Evolutionary conservation across 2,797 vertebrate species (phyloP).

Genomic region (Muscicapa striata): DNA sequence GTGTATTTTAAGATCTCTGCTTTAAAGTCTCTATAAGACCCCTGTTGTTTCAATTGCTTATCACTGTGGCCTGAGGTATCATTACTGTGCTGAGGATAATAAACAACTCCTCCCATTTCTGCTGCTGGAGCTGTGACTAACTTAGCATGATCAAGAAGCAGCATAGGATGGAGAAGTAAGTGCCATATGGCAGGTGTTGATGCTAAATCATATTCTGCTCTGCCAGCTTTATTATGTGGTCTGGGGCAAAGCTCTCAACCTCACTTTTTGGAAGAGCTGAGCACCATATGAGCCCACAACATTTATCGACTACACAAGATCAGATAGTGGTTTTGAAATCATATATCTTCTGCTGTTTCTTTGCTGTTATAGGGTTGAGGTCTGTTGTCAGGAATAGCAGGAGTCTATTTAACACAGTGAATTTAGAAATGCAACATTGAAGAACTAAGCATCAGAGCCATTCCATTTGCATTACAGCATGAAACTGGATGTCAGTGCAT

Average conservation of each 20-base stretch:
- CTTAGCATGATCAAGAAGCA: slow-evolving; percentile 35
- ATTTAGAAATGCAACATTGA: not conserved
- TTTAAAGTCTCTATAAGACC: slow-evolving; percentile 43
- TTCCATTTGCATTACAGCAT: not conserved
- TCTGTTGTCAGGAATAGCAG: not conserved
- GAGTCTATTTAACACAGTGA: not conserved
- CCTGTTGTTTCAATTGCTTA: slow-evolving; percentile 66
- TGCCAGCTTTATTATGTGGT: not conserved
- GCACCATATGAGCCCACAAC: not conserved
- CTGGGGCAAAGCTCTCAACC: not conserved
- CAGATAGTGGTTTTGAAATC: not conserved
- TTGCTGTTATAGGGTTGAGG: not conserved
- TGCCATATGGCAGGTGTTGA: not conserved
- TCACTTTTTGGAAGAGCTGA: not conserved
- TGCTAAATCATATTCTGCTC: not conserved
- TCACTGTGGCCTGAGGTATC: slow-evolving; percentile 53
- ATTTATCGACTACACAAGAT: not conserved
- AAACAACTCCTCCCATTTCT: slow-evolving; percentile 47
- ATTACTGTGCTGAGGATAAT: slow-evolving; percentile 43
- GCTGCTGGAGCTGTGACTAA: slow-evolving; percentile 44
- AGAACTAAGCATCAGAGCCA: not conserved
- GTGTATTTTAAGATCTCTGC: slow-evolving; percentile 42
- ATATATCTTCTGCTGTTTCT: not conserved
- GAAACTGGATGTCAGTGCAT: not conserved
- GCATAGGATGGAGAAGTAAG: not conserved